Percentiles rank a stretch among this genome's conserved stretches.
phyloP scores from a whole-genome alignment of 64 coral and sea anemone genomes.

The Montipora foliosa region DNA sequence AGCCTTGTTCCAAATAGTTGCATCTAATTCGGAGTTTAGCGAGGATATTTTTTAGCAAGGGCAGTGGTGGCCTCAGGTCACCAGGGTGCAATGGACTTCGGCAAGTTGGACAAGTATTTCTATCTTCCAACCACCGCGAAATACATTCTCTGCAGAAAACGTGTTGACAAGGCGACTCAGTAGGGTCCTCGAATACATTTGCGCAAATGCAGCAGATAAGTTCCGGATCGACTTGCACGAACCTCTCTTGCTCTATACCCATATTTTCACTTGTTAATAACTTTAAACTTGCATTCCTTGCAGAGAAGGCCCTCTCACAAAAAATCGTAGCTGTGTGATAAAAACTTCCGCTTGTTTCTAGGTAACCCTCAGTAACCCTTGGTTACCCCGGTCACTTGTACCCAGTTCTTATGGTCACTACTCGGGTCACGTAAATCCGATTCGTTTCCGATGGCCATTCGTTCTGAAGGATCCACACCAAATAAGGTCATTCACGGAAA shows the following conservation, averaged over 20 bases:
- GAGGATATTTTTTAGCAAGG: conserved; percentile 66
- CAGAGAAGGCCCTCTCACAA: background rate
- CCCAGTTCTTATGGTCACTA: background rate
- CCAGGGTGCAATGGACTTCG: conserved; percentile 11
- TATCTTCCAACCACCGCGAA: conserved; percentile 47
- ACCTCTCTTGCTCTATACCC: conserved; percentile 72
- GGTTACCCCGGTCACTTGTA: background rate
- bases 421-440: background rate
- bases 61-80: conserved; percentile 37
- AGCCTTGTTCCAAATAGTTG: conserved; percentile 25
- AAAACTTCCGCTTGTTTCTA: background rate
- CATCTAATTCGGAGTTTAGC: conserved; percentile 55
- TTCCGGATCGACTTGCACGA: conserved; percentile 63
- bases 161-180: conserved; percentile 64
- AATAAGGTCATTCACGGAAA: conserved; percentile 55
- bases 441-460: background rate
- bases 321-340: background rate
- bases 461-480: background rate
- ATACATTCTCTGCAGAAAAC: conserved; percentile 78
- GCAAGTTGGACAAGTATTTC: conserved; percentile 69
- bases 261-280: background rate
- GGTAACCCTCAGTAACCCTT: background rate
- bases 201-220: conserved; percentile 70
- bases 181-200: conserved; percentile 68
- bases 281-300: background rate